Evolutionary conservation across 2,113 vertebrate genomes (phyloP).

Genomic region (Rhinoptilus africanus): DNA sequence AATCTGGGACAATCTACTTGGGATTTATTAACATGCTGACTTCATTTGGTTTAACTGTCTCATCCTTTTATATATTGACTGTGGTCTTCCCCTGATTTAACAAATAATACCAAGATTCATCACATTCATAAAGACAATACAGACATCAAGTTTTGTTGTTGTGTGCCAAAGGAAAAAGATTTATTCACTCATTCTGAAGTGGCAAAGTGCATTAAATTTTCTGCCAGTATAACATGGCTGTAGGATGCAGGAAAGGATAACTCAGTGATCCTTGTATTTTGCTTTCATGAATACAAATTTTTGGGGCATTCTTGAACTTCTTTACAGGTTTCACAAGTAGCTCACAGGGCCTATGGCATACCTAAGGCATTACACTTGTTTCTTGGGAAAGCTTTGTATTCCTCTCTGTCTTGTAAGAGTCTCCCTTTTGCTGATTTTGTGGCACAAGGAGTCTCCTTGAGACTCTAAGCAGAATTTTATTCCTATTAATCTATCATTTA

Average conservation of each 20-base stretch:
- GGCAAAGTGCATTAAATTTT: neutral
- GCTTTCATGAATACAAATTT: neutral
- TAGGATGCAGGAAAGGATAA: neutral
- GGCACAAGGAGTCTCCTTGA: no score
- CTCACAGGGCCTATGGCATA: neutral
- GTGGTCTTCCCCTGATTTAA: neutral
- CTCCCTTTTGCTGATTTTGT: neutral
- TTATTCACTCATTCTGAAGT: neutral
- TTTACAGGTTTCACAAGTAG: neutral
- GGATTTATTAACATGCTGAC: neutral
- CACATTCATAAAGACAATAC: neutral
- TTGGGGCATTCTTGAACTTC: neutral
- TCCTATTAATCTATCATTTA: neutral
- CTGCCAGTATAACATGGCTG: neutral
- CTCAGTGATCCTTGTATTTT: neutral
- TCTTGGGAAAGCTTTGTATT: neutral
- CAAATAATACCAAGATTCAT: neutral
- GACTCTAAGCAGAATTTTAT: neutral
- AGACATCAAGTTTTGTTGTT: neutral
- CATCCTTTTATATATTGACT: neutral
- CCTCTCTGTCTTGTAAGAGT: neutral
- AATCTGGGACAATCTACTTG: neutral
- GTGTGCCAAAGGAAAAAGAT: neutral
- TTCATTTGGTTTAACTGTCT: neutral
- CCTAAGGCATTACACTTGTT: neutral